A percentile compares a stretch with the other conserved stretches of the same genome.
Evolutionary conservation across 2,113 vertebrate species (phyloP).

Genomic region (Dunckerocampus dactyliophorus): DNA sequence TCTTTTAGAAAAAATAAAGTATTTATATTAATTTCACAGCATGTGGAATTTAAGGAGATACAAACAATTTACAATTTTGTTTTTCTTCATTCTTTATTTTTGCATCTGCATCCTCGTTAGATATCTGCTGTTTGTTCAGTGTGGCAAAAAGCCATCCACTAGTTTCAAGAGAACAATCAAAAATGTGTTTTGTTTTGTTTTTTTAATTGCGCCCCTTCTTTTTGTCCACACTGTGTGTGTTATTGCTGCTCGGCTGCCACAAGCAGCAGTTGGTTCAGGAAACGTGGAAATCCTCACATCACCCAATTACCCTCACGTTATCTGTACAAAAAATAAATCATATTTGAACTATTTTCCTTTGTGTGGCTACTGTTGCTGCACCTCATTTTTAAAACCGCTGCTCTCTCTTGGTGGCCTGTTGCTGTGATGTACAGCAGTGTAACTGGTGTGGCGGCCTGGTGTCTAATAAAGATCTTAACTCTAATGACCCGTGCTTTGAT

Average conservation of each 20-base stretch:
- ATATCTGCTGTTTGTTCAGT: constrained; percentile 27
- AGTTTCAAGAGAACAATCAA: constrained; percentile 8
- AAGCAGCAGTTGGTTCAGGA: too few species aligned
- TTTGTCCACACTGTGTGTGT: neutral
- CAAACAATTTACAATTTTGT: constrained; percentile 51
- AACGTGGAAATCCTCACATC: too few species aligned
- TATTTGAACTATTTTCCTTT: neutral
- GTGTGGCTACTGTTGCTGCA: constrained; percentile 11
- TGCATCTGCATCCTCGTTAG: neutral
- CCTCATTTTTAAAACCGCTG: constrained; percentile 39
- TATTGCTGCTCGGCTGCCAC: neutral
- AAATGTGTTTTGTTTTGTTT: neutral
- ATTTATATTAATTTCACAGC: constrained; percentile 75
- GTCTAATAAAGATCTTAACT: constrained; percentile 64
- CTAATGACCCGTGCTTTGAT: constrained; percentile 11
- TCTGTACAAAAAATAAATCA: neutral
- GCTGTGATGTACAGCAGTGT: constrained; percentile 49
- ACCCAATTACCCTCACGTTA: neutral
- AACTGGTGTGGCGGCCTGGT: constrained; percentile 54
- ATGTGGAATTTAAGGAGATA: constrained; percentile 65
- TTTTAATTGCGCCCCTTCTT: too few species aligned
- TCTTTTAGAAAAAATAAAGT: constrained; percentile 58
- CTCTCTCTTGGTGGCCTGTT: constrained; percentile 30
- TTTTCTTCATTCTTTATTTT: neutral
- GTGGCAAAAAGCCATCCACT: too few species aligned